Evolutionary conservation across 2,888 invertebrate species (phyloP).

Genomic region (Zele albiditarsus): DNA sequence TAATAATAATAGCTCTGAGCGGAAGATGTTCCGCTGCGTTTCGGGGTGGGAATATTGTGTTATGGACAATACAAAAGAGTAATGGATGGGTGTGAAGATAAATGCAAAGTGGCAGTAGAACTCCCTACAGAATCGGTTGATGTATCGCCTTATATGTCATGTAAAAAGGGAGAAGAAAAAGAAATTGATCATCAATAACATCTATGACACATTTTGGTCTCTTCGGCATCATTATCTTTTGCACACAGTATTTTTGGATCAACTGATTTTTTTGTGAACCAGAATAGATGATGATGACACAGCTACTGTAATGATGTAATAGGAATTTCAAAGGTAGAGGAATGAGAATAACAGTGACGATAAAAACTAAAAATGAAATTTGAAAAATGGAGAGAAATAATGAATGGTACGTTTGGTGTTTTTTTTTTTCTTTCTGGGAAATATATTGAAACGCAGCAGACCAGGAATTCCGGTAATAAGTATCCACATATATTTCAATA

Average conservation of each 20-base stretch:
- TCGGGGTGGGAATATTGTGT: not conserved
- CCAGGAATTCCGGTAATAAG: slow-evolving; percentile 51
- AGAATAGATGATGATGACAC: slow-evolving; percentile 12
- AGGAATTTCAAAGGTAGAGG: not conserved
- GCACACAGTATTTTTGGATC: not conserved
- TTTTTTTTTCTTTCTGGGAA: not conserved
- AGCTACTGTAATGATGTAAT: slow-evolving; percentile 9
- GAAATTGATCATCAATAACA: not conserved
- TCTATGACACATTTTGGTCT: not conserved
- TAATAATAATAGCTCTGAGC: not conserved
- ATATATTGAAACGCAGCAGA: slow-evolving; percentile 54
- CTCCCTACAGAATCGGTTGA: not conserved
- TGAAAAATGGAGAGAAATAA: slow-evolving; percentile 33
- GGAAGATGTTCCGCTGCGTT: slow-evolving; percentile 9
- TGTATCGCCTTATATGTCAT: not conserved
- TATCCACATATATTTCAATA: slow-evolving; percentile 65
- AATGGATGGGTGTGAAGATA: not conserved
- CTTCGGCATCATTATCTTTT: not conserved
- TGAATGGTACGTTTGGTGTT: not conserved
- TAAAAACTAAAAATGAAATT: slow-evolving; percentile 26
- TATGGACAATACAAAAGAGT: not conserved
- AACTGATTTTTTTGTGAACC: not conserved
- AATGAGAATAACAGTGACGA: slow-evolving; percentile 28
- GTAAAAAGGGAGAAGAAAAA: not conserved
- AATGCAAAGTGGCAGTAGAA: not conserved